A percentile compares a stretch with the other conserved stretches of the same genome.
Evolutionary conservation across 2,888 invertebrate species (phyloP).

Genomic region (Himalopsyche tibetana): DNA sequence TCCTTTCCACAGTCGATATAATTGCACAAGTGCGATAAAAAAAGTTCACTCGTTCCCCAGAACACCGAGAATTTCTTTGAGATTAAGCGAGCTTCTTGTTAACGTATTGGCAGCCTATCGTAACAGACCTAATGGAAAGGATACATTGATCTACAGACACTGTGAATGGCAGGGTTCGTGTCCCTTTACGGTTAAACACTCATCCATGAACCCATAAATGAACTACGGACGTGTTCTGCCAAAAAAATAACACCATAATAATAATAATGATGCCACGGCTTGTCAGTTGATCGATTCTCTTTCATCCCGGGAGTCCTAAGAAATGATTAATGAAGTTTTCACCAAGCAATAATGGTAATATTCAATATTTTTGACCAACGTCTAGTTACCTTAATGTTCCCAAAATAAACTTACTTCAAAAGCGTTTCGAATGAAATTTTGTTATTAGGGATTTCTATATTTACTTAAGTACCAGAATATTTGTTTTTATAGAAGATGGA

Average conservation of each 20-base stretch:
- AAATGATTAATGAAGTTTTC: constrained; percentile 7
- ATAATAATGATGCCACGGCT: background rate
- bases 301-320: background rate
- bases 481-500: no score
- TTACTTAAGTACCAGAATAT: no score
- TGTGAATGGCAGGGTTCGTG: background rate
- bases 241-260: background rate
- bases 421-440: background rate
- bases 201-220: background rate
- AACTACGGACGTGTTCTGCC: background rate
- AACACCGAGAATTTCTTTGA: no score
- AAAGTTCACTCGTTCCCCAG: no score
- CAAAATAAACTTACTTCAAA: background rate
- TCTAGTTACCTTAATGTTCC: background rate
- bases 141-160: background rate
- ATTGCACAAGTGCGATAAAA: no score
- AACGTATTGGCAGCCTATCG: no score
- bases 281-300: background rate
- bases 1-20: no score
- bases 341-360: background rate
- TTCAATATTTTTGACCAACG: background rate
- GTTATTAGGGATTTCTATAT: no score
- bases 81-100: no score
- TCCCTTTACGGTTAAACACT: background rate
- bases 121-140: background rate